A percentile compares a stretch with the other conserved stretches of the same genome.
Conservation (phyloP, 2,797 vertebrate genomes). For the Euphonia xanthogaster region DNA sequence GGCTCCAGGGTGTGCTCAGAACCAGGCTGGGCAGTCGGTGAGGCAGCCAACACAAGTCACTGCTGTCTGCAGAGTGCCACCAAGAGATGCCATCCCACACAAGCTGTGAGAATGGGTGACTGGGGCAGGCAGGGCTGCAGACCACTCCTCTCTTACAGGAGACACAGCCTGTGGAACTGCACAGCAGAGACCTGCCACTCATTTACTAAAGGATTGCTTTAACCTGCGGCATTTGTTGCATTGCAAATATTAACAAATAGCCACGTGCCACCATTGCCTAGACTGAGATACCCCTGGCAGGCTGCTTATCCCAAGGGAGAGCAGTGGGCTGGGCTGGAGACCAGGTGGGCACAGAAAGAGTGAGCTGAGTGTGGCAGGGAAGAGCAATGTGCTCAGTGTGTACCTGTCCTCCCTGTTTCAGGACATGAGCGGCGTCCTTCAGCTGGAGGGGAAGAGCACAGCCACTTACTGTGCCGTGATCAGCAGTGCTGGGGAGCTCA, state of each 20-base stretch:
- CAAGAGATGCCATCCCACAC: background rate
- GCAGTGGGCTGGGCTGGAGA: background rate
- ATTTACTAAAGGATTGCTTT: background rate
- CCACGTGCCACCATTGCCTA: background rate
- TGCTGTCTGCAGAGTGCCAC: background rate
- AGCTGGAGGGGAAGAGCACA: constrained; percentile 78
- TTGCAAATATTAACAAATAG: background rate
- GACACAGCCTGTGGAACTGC: background rate
- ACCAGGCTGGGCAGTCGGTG: background rate
- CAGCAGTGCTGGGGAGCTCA: constrained; percentile 82
- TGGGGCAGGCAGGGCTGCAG: background rate
- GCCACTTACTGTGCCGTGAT: constrained; percentile 88
- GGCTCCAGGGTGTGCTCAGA: background rate
- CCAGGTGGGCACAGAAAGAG: background rate
- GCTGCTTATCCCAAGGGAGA: background rate
- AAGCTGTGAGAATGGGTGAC: background rate
- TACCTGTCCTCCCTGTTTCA: constrained; percentile 49
- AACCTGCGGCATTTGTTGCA: background rate
- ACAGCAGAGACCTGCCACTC: background rate
- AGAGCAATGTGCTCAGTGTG: background rate
- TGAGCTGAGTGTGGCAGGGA: background rate
- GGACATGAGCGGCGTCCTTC: constrained; percentile 82
- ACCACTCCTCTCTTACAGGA: rapidly evolving
- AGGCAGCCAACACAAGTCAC: background rate
- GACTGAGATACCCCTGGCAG: background rate